Percentiles rank a stretch among this genome's conserved stretches.
phyloP scores from a whole-genome alignment of 2,113 vertebrate species.

The Porphyrio hochstetteri region DNA sequence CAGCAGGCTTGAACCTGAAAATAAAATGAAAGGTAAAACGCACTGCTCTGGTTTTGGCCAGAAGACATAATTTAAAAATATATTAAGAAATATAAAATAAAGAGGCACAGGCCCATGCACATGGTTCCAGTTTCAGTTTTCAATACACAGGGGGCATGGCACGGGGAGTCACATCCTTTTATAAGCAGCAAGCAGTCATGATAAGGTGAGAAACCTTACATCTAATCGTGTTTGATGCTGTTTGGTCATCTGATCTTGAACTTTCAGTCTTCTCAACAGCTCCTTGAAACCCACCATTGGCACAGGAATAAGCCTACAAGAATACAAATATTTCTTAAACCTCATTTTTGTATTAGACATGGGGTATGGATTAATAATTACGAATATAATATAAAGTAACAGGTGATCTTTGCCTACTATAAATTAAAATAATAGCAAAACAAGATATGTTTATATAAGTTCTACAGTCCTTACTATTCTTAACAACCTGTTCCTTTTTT shows the following conservation, averaged over 20 bases:
- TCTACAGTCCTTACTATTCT: background rate
- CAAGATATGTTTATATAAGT: background rate
- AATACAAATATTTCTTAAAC: background rate
- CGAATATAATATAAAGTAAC: background rate
- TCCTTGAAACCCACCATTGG: constrained; percentile 99
- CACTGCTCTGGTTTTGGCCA: background rate
- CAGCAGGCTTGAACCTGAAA: background rate
- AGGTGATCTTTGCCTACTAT: background rate
- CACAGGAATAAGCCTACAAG: constrained; percentile 91
- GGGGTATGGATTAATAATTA: background rate
- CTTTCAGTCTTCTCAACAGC: constrained; percentile 89
- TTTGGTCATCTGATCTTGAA: constrained; percentile 99
- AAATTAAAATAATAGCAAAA: background rate
- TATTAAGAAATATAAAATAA: background rate
- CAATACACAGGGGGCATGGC: background rate
- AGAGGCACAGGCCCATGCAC: background rate
- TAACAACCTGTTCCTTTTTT: background rate
- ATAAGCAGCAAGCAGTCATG: background rate
- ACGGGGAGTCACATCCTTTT: background rate
- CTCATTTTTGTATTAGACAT: background rate
- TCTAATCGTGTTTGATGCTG: constrained; percentile 97
- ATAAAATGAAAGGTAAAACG: background rate
- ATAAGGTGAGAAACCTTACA: constrained; percentile 73
- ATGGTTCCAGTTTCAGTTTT: background rate
- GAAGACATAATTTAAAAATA: background rate